Base-by-base conservation (phyloP, 2,888 invertebrate genomes). In the Yponomeuta cagnagella region DNA sequence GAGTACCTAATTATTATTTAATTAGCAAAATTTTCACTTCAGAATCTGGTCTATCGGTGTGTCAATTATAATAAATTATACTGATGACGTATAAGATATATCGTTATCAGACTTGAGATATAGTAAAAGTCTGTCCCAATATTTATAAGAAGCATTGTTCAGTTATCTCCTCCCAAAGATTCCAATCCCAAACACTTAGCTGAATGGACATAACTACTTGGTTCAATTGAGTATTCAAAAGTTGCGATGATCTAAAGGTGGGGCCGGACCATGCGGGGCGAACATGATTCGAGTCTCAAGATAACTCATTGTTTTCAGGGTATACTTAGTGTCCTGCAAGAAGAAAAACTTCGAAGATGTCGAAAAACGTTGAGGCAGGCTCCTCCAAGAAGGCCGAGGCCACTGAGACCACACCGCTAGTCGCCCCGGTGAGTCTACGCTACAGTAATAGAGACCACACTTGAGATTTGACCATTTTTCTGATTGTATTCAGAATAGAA, bases 391-490 rank as follows among this genome's bases (percentile, higher is more conserved):
- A 48, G 65, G 3, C 9, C 2, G 74, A 77, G 5, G 78, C 79
- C 0, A 78, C 85, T 10, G 90, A 90, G 75, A 81, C 79, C 3
- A 89, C 89, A 3, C 90, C 90, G 2, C 80, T 90, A 1, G 81
- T 90, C 2, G 73, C 84, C 75, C 76, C 79, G 76, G 89, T 89
- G 76, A 87, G 87, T 74, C 48, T 9, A 9, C 1, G 48, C 10
- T 48, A 9, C 23, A 48, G 37, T 48, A n/a, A 12, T n/a, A 48
- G 43, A 67, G n/a, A 43, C 43, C 2, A 10, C 9, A n/a, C 12
- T 15, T 37, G 15, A 9, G 10, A 43, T 12, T 33, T 33, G 33
- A 5, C 5, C 2, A 33, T 23, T 23, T 23, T 23, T 23, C 33
- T 33, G 5, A 33, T 33, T 33, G 33, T 33, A 5, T 33, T 33